Evolutionary conservation across 2,888 invertebrate species (phyloP).

Genomic region (Dastarcus helophoroides): DNA sequence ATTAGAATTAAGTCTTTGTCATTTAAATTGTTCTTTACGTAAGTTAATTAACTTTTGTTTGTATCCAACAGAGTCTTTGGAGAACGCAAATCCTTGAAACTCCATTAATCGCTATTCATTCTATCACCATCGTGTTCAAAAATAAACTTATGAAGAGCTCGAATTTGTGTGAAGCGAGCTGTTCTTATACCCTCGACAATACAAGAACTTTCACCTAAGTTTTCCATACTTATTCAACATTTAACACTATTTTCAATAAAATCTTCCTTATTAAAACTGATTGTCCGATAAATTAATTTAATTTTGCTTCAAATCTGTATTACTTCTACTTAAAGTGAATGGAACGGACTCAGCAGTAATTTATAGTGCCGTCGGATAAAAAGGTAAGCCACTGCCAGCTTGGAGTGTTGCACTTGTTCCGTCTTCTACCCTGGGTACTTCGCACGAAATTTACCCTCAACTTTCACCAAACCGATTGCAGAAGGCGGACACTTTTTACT

Average conservation of each 20-base stretch:
- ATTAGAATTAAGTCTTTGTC: conserved; percentile 7
- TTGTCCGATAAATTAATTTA: no score
- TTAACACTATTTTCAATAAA: no score
- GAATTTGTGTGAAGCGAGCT: conserved; percentile 3
- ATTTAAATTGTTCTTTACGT: conserved; percentile 2
- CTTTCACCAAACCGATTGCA: no score
- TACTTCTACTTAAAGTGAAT: no score
- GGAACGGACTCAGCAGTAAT: no score
- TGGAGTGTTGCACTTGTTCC: neutral
- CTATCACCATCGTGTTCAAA: conserved; percentile 5
- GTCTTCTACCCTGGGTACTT: no score
- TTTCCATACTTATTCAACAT: neutral
- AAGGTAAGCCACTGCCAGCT: no score
- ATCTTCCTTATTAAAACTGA: no score
- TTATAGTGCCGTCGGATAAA: no score
- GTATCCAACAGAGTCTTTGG: conserved; percentile 7
- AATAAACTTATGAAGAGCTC: conserved; percentile 2
- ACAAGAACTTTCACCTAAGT: neutral
- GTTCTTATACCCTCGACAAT: conserved; percentile 1
- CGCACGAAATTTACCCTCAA: no score
- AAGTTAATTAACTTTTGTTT: conserved; percentile 5
- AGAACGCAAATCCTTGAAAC: conserved; percentile 7
- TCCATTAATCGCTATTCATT: neutral
- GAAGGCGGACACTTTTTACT: no score
- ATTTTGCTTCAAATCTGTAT: no score